These are phyloP conservation scores for Gallinago nigripennis DNA, from an alignment of 2,797 vertebrate genomes.

Conservation along the genomic window DNA sequence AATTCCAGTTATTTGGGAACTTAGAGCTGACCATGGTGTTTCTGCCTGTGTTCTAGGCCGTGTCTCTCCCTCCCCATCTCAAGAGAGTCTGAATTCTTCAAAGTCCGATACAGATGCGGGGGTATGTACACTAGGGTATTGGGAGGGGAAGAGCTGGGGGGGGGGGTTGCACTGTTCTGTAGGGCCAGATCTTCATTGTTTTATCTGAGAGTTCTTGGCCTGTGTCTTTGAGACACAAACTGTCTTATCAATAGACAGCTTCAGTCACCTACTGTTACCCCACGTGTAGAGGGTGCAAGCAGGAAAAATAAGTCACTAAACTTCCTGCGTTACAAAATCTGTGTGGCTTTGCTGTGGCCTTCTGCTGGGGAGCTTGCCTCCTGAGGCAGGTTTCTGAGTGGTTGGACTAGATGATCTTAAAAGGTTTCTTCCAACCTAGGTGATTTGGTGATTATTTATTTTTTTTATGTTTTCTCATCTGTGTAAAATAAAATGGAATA, in stretches of 20 bases:
- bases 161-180: neutral
- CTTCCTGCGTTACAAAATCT: neutral
- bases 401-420: no score
- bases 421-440: no score
- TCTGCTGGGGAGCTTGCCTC: neutral
- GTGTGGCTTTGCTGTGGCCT: neutral
- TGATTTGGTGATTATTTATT: no score
- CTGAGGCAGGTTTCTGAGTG: neutral
- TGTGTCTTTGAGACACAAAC: neutral
- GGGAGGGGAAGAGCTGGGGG: neutral
- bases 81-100: slow-evolving; percentile 97
- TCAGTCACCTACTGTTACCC: neutral
- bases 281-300: rapidly evolving
- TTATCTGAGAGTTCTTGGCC: neutral
- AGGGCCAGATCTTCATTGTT: neutral
- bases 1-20: neutral
- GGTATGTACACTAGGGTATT: slow-evolving; percentile 73
- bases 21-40: neutral
- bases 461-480: neutral
- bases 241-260: neutral
- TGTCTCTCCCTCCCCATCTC: slow-evolving; percentile 97
- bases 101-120: slow-evolving; percentile 96
- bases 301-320: neutral
- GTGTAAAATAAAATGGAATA: neutral
- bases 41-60: slow-evolving; percentile 81